These are phyloP conservation scores for Melanotaenia trifasciata DNA, from an alignment of 2,797 vertebrate species.

Conservation along the genomic window DNA sequence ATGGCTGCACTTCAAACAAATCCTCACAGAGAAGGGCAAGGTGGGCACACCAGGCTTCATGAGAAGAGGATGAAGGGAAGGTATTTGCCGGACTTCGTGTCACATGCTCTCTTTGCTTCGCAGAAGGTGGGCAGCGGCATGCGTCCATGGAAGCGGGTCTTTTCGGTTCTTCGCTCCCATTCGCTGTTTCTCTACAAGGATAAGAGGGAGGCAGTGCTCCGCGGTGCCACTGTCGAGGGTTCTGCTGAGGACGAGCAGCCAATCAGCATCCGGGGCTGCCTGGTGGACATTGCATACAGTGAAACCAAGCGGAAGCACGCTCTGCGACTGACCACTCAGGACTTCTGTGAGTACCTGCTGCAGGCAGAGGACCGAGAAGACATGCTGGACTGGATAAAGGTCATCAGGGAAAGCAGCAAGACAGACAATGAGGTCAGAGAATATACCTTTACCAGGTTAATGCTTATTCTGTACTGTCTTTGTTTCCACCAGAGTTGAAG, in stretches of 20 bases:
- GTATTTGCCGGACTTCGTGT: background rate
- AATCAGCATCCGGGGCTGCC: constrained; percentile 95
- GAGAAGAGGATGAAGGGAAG: background rate
- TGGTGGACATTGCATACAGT: constrained; percentile 99
- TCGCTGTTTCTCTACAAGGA: constrained; percentile 97
- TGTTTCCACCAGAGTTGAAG: background rate
- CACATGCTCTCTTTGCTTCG: background rate
- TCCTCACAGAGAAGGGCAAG: constrained; percentile 98
- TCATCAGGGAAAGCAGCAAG: constrained; percentile 96
- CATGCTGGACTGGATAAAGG: constrained; percentile 98
- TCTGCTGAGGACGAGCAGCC: constrained; percentile 91
- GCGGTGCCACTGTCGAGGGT: constrained; percentile 84
- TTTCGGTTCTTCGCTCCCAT: constrained; percentile 90
- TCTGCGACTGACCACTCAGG: constrained; percentile 96
- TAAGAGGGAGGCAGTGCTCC: constrained; percentile 91
- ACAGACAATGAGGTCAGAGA: constrained; percentile 94
- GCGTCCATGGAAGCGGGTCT: constrained; percentile 96
- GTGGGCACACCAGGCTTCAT: constrained; percentile 69
- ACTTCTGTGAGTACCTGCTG: constrained; percentile 99
- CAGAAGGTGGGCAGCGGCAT: constrained; percentile 96
- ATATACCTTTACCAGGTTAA: background rate
- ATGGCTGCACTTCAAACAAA: constrained; percentile 97
- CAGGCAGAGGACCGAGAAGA: constrained; percentile 98
- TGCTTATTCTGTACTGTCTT: background rate
- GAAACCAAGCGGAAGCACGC: constrained; percentile 97